These are phyloP conservation scores for Notamacropus eugenii DNA, from an alignment of 2,797 vertebrate genomes.

Conservation along the genomic window DNA sequence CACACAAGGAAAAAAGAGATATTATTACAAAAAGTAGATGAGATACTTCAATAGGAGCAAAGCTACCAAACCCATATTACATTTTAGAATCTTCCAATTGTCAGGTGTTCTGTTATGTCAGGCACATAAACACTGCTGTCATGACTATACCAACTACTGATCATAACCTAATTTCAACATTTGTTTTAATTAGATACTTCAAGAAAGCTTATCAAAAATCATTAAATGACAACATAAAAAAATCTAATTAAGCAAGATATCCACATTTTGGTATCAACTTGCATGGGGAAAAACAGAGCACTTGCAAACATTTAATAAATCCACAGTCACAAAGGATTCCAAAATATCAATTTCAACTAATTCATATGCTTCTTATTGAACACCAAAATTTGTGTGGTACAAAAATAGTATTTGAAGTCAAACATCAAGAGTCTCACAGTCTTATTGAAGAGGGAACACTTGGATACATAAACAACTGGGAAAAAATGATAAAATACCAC, in stretches of 20 bases:
- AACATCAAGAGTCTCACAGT: not conserved
- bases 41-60: constrained; percentile 43
- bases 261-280: not conserved
- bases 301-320: not conserved
- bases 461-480: not conserved
- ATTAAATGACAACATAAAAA: not conserved
- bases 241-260: not conserved
- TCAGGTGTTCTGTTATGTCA: not conserved
- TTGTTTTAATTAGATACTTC: not conserved
- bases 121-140: not conserved
- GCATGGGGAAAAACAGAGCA: not conserved
- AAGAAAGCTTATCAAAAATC: not conserved
- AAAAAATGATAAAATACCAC: not conserved
- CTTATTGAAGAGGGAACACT: not conserved
- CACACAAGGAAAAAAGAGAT: constrained; percentile 42
- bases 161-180: not conserved
- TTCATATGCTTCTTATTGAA: not conserved
- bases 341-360: not conserved
- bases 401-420: not conserved
- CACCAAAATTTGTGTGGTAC: not conserved
- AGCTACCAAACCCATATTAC: constrained; percentile 34
- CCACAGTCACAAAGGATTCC: not conserved
- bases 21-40: constrained; percentile 37
- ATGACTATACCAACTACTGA: not conserved
- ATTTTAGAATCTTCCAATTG: constrained; percentile 9